These are phyloP conservation scores for Mactra quadrangularis DNA, from an alignment of 1,140 invertebrate genomes.

Conservation along the genomic window DNA sequence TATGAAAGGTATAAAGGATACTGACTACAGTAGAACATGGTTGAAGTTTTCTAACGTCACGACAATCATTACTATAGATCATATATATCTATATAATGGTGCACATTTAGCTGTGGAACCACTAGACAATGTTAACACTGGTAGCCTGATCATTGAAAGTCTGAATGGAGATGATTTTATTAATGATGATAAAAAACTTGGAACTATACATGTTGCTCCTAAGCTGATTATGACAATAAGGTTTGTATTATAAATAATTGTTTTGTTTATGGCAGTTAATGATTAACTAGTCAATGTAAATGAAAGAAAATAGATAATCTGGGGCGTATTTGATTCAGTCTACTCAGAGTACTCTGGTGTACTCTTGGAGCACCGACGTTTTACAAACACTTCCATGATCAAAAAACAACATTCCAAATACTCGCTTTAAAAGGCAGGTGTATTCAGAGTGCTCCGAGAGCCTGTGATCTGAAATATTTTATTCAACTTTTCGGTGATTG, in stretches of 20 bases:
- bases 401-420: too few relatives aligned
- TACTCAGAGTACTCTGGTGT: too few relatives aligned
- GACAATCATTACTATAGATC: slow-evolving; percentile 61
- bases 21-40: slow-evolving; percentile 74
- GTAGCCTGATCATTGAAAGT: slow-evolving; percentile 42
- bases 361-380: too few relatives aligned
- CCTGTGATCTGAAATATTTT: too few relatives aligned
- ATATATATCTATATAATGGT: slow-evolving; percentile 70
- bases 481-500: too few relatives aligned
- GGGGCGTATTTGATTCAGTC: too few relatives aligned
- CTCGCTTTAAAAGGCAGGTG: too few relatives aligned
- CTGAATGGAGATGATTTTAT: slow-evolving; percentile 66
- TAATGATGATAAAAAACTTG: slow-evolving; percentile 59
- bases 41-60: slow-evolving; percentile 59
- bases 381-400: too few relatives aligned
- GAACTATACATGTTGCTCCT: slow-evolving; percentile 71
- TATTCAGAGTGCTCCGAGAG: too few relatives aligned
- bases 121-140: slow-evolving; percentile 24
- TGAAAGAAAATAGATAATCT: too few relatives aligned
- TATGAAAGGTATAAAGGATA: slow-evolving; percentile 33
- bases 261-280: too few relatives aligned
- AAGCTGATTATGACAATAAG: slow-evolving; percentile 60
- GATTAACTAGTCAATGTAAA: too few relatives aligned
- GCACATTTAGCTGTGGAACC: slow-evolving; percentile 75
- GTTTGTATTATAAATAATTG: background rate